Evolutionary conservation across 2,797 vertebrate species (phyloP).

Genomic region (Poliocrania exsul): DNA sequence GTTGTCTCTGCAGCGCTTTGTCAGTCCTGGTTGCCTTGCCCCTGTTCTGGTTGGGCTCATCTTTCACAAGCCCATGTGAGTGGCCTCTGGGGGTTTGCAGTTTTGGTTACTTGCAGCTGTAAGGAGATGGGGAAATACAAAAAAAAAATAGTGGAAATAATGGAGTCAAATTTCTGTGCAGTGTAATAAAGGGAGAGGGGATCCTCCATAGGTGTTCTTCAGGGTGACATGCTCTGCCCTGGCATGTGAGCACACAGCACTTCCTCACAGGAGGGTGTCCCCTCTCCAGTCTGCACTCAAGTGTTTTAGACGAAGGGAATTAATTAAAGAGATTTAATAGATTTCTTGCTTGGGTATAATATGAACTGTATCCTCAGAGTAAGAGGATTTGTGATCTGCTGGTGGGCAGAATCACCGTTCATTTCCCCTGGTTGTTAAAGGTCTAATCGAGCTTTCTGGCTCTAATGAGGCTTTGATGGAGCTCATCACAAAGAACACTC

Average conservation of each 20-base stretch:
- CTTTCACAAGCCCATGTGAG: background rate
- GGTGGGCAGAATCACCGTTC: background rate
- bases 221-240: background rate
- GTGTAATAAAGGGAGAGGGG: background rate
- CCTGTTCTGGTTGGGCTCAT: background rate
- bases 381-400: background rate
- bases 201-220: background rate
- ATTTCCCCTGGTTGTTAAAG: background rate
- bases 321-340: conserved; percentile 9
- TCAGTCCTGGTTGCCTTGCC: background rate
- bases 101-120: background rate
- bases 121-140: background rate
- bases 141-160: background rate
- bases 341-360: background rate
- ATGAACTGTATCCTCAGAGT: background rate
- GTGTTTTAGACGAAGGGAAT: background rate
- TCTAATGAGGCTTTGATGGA: background rate
- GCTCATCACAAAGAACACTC: background rate
- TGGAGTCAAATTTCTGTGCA: background rate
- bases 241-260: background rate
- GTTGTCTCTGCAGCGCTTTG: background rate
- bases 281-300: background rate
- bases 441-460: conserved; percentile 16
- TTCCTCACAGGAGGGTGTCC: background rate
- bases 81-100: background rate